Evolutionary conservation across 35 echinoderm and acorn worm species (phyloP), one percentile per base, ranked within the genome.

Genomic region (Holothuria glaberrima): DNA sequence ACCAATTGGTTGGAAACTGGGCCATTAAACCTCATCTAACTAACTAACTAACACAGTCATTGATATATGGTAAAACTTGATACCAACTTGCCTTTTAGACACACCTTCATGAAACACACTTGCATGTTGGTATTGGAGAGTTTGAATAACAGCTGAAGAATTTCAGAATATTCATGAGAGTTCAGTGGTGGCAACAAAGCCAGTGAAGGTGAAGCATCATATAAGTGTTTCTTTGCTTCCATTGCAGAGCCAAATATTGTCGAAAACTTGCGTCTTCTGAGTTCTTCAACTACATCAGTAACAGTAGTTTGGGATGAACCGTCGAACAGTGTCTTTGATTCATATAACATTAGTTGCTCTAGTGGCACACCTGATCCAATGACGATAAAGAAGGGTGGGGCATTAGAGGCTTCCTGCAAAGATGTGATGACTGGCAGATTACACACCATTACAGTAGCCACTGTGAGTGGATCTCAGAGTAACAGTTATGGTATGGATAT

Each of bases 241-340:
- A 75, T 19, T 22, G 79, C 79, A 2, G 30, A 82, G 13, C 79
- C 79, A 19, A 82, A 82, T 50, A 56, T 60, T 27, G 79, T 82
- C 1, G 22, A 57, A 32, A 41, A 41, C 7, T 60, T 82, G 48
- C 20, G 4, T 12, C 9, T n/a, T 29, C 6, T 60, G 13, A 3
- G 5, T 26, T 26, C 46, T 30, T 54, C 79, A 14, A 5, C 48
- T 0, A 33, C 22, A 29, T 54, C 19, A 6, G 79, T 82, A 19
- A 48, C n/a, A 0, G 79, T 60, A 12, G 17, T 56, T 24, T 82
- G 79, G 79, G 48, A 59, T 7, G 30, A 14, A 16, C 79, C 79
- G 1, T 41, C 7, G 36, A 0, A 82, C 27, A 50, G 79, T 9
- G 19, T 26, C 6, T 56, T 82, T 22, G 22, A 36, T 5, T 17